Conservation (phyloP, 1,140 invertebrate genomes). For the Drosophila setifemur region DNA sequence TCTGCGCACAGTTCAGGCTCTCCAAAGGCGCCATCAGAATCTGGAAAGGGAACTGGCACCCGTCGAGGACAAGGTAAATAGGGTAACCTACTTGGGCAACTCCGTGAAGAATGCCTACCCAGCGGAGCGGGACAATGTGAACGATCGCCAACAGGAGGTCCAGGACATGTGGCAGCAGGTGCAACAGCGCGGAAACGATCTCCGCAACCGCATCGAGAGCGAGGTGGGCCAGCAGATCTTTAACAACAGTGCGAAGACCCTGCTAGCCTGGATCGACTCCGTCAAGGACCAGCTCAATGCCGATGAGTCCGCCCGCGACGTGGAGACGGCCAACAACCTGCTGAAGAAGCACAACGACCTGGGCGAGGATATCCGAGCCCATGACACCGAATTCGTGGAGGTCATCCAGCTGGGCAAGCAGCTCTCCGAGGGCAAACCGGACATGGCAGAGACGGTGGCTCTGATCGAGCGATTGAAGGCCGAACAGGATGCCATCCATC, state of each 20-base stretch:
- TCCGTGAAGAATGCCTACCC: constrained; percentile 96
- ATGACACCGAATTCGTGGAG: constrained; percentile 88
- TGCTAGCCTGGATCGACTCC: constrained; percentile 89
- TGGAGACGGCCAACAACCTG: constrained; percentile 94
- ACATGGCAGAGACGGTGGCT: constrained; percentile 87
- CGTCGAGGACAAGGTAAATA: constrained; percentile 93
- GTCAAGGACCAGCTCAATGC: constrained; percentile 92
- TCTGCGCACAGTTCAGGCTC: constrained; percentile 94
- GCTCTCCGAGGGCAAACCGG: constrained; percentile 87
- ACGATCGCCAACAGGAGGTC: constrained; percentile 92
- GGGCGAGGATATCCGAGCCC: constrained; percentile 94
- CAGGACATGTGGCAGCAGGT: constrained; percentile 94
- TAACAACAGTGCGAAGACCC: constrained; percentile 90
- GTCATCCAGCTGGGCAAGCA: constrained; percentile 90
- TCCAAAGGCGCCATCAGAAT: constrained; percentile 94
- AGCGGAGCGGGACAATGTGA: constrained; percentile 92
- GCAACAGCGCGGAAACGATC: constrained; percentile 91
- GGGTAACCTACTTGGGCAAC: constrained; percentile 91
- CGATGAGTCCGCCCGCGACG: constrained; percentile 92
- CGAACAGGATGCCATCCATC: constrained; percentile 89
- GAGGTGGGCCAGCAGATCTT: constrained; percentile 98
- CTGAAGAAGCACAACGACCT: constrained; percentile 96
- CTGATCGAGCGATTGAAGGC: constrained; percentile 88
- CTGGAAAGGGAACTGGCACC: constrained; percentile 94
- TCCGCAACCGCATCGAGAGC: constrained; percentile 92